Percentiles rank a stretch among this genome's conserved stretches.
Evolutionary conservation across 1,140 invertebrate genomes (phyloP).

Genomic region (Drosophila sucinea): DNA sequence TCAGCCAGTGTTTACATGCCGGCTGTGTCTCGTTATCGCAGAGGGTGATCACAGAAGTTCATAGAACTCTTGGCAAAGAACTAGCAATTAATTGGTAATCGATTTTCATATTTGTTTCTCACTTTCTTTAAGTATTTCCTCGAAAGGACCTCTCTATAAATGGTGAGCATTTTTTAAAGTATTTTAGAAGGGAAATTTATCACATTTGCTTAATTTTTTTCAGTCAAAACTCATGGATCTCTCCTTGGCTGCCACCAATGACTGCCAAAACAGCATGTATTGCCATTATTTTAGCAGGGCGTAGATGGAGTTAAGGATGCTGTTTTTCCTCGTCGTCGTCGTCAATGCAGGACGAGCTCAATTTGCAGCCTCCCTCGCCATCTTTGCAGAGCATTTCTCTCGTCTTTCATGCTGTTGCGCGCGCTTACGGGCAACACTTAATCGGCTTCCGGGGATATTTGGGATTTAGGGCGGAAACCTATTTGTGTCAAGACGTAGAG

Average conservation of each 20-base stretch:
- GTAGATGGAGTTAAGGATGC: constrained; percentile 29
- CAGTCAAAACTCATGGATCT: no score
- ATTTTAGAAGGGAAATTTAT: no score
- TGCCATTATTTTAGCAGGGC: constrained; percentile 68
- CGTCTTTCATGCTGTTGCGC: constrained; percentile 74
- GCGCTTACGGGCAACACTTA: constrained; percentile 78
- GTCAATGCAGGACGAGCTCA: constrained; percentile 47
- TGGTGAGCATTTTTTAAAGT: no score
- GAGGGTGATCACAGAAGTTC: constrained; percentile 28
- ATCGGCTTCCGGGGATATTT: constrained; percentile 81
- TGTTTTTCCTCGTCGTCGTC: constrained; percentile 22
- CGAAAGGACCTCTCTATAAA: no score
- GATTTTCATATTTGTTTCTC: no score
- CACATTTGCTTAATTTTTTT: no score
- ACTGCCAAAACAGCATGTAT: constrained; percentile 72
- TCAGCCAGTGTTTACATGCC: constrained; percentile 74
- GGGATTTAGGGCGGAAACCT: constrained; percentile 80
- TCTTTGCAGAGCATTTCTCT: background rate
- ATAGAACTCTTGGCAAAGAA: no score
- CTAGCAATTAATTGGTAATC: no score
- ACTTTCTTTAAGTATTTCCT: no score
- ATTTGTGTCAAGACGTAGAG: constrained; percentile 77
- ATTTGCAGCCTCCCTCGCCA: constrained; percentile 19
- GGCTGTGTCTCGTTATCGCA: constrained; percentile 44
- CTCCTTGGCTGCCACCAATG: constrained; percentile 10